Base-by-base conservation (phyloP, 2,113 vertebrate species). In the Panthera uncia region DNA sequence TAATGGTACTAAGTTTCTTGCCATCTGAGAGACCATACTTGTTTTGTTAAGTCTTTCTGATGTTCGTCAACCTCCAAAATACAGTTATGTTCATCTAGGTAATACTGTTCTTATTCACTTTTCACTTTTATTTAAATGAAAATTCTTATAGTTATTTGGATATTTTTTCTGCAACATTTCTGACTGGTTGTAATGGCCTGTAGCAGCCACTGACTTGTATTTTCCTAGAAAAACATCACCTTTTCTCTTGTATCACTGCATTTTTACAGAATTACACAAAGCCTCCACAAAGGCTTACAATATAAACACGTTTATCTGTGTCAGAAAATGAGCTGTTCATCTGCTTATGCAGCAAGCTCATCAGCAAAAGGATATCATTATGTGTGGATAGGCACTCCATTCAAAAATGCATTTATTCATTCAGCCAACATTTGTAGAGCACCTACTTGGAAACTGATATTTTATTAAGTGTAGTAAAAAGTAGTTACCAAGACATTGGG, bases 281-380 rank as follows among this genome's bases (percentile, higher is more conserved):
- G 31, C 27, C 5, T 55, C 16, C 41, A 38, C 74, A n/a, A 74
- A 93, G 38, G 50, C 48, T 82, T 91, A 63, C 7, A 96, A 57
- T 82, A 82, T 84, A 94, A 89, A 66, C 63, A 52, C 1, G 4
- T 76, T 65, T 69, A 50, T 88, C 41, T 80, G 41, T 71, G 69
- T 36, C 65, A 76, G 38, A 91, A 96, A 94, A 66, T 95, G 81
- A 95, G 36, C 45, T 88, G 7, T 61, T 85, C 87, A 71, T 91
- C 85, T 91, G 84, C 45, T 90, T 76, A 21, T 90, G 45, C 16
- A n/a, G 14, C 45, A 94, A 83, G 41, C 65, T 90, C 36, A 61
- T 87, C n/a, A 82, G 33, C 33, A 48, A 89, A 94, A 14, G n/a
- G 61, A 52, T 81, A n/a, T 78, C 38, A 69, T 81, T 84, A 29